Evolutionary conservation across 2,888 invertebrate species (phyloP).

Genomic region (Spilarctia lutea): DNA sequence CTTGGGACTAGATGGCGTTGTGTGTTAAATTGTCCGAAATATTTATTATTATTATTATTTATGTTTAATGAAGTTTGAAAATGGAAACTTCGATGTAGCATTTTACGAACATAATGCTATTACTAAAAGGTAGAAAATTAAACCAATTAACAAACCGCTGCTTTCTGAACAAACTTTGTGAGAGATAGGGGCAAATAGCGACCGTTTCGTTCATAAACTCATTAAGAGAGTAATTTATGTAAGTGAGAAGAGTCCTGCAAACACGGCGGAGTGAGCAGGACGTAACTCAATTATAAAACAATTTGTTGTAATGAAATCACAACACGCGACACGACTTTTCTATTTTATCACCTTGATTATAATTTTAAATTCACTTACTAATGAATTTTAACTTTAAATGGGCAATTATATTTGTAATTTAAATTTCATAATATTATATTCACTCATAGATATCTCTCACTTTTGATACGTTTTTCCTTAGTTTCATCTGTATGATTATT

Average conservation of each 20-base stretch:
- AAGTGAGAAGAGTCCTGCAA: constrained; percentile 23
- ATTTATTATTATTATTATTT: too few species aligned
- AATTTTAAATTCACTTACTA: neutral
- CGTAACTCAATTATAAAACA: constrained; percentile 60
- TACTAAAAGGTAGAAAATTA: constrained; percentile 16
- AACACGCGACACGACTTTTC: constrained; percentile 38
- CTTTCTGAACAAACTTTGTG: constrained; percentile 16
- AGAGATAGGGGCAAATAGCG: constrained; percentile 25
- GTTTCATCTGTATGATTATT: too few species aligned
- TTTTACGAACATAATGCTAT: constrained; percentile 8
- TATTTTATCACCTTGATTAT: constrained; percentile 28
- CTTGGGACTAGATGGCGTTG: too few species aligned
- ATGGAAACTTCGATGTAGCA: neutral
- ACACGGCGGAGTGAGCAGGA: constrained; percentile 36
- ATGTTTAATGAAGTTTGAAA: neutral
- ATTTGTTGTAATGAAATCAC: constrained; percentile 62
- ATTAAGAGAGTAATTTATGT: constrained; percentile 38
- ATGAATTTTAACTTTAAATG: neutral
- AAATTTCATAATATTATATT: too few species aligned
- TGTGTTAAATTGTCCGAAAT: too few species aligned
- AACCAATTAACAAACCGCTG: constrained; percentile 21
- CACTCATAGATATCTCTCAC: too few species aligned
- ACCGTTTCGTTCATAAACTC: constrained; percentile 39
- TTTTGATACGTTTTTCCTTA: too few species aligned
- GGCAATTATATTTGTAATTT: too few species aligned